phyloP scores from a whole-genome alignment of 2,888 invertebrate genomes.

The Dasypolia templi region DNA sequence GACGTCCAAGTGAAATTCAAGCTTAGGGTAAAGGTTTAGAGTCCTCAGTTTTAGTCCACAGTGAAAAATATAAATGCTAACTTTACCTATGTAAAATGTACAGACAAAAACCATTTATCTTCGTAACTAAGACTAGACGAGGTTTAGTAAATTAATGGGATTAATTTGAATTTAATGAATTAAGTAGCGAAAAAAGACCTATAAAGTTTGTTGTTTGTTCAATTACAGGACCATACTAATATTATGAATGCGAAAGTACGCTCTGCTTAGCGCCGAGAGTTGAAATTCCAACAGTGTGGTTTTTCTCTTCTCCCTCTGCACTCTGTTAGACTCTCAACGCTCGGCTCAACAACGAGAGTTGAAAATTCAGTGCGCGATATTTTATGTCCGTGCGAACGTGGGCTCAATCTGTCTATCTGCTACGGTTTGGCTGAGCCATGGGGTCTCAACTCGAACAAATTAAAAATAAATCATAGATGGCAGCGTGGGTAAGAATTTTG shows the following conservation, averaged over 20 bases:
- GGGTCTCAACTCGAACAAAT: no score
- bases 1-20: background rate
- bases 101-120: constrained; percentile 36
- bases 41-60: background rate
- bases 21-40: background rate
- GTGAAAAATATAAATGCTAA: background rate
- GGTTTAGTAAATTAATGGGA: constrained; percentile 32
- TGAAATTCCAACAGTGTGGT: no score
- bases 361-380: no score
- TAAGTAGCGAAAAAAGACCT: background rate
- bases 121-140: constrained; percentile 12
- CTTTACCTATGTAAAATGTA: background rate
- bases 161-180: constrained; percentile 27
- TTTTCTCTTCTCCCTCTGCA: no score
- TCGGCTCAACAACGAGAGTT: no score
- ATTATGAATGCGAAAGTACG: background rate
- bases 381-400: no score
- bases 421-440: no score
- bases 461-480: no score
- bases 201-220: background rate
- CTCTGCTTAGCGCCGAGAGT: no score
- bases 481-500: no score
- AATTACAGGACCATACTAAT: background rate
- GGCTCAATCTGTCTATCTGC: background rate
- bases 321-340: no score